Evolutionary conservation across 2,888 invertebrate genomes (phyloP), one percentile per base, ranked within the genome.

Genomic region (Luperina testacea): DNA sequence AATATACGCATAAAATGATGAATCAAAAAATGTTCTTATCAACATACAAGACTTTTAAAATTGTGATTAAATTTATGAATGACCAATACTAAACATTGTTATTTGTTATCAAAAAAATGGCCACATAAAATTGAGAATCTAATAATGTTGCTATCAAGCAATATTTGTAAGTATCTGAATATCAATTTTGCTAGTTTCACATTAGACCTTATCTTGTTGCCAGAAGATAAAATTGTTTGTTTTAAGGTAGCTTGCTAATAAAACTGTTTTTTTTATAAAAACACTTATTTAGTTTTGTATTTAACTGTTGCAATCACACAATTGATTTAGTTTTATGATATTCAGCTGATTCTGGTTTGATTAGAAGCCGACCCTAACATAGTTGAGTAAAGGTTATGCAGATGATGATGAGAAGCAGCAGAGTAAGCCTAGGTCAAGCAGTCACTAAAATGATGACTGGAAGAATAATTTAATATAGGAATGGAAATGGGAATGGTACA

Each of bases 161-260:
- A 45, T 48, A 24, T 51, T n/a, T 61, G 53, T 42, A 67, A 51
- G 17, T 53, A 53, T 67, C 27, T 38, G 11, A 68, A 51, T 76
- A 69, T 51, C 42, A 64, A 20, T 59, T 57, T 68, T 64, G 24
- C 53, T 81, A 57, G 48, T 80, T 73, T 48, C 53, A 45, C 27
- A 45, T 69, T 53, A 72, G 53, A 84, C 27, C 9, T 83, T 85
- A 83, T 83, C 83, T 82, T 63, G 77, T 82, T 64, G 45, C 24
- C 13, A 64, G 73, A 64, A 85, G 83, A 83, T 83, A 82, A 82
- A 51, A 67, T 57, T 65, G 13, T 77, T 72, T 59, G 82, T 59
- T 63, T 71, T 59, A 77, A n/a, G 11, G 38, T 81, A 64, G 71
- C 24, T 63, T 15, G 53, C 17, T 80, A 6, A 13, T 51, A 42